Base-by-base conservation (phyloP, 2,113 vertebrate species). In the Coptodon bakossiorum region DNA sequence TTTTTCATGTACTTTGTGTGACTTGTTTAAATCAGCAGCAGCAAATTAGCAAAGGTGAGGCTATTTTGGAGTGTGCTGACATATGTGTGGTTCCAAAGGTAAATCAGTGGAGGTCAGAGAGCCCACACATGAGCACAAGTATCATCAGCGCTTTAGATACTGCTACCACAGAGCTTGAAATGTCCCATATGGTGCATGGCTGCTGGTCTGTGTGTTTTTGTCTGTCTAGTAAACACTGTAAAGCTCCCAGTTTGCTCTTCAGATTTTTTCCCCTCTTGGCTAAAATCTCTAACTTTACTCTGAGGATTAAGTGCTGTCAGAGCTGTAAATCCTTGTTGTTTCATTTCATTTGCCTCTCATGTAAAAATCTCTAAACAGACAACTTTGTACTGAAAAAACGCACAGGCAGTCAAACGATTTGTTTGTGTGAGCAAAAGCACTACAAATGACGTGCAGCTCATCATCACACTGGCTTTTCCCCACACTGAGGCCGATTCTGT, bases 21-120 rank as follows among this genome's bases (percentile, higher is more conserved):
- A 71, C 45, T 50, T 66, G 11, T 38, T 87, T 17, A 11, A 86
- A 61, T 79, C 85, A 78, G 83, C 89, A 90, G 24, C 66, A 86
- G 29, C 86, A 83, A 52, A 34, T 88, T 34, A 81, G 73, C 80
- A 88, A 45, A 16, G 17, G 6, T 17, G 17, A 22, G 9, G 48
- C 52, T 93, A 92, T 94, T 91, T 94, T 88, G 89, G 85, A 66
- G 2, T 38, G 14, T 87, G 86, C 86, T 92, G 88, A 90, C 90
- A 82, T 78, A 34, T 86, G 63, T 76, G 34, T 17, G 80, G 57
- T 54, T 86, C n/a, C 61, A 87, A 86, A 90, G 57, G 76, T 88
- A 84, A 91, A 91, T 78, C 24, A 68, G 36, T 31, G 40, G 80
- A 81, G 88, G 92, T 92, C 89, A 91, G 11, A 81, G 53, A 73